Conservation (phyloP, 2,888 invertebrate species). For the Bursaphelenchus okinawaensis region DNA sequence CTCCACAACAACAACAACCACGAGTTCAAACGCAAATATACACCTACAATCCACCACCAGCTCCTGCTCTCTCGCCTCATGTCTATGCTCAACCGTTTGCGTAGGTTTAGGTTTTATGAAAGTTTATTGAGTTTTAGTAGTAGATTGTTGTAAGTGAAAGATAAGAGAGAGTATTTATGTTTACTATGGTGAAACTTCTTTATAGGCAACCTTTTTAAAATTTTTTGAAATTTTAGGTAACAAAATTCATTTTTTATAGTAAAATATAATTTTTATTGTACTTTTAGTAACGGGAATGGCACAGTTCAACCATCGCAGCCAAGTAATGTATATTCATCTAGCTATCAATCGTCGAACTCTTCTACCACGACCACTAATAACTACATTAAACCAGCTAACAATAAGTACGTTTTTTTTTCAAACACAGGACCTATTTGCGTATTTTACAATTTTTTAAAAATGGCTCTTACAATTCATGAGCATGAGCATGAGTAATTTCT, state of each 20-base stretch:
- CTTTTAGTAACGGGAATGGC: too few relatives aligned
- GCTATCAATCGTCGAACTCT: constrained; percentile 2
- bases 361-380: background rate
- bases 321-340: background rate
- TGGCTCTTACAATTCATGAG: too few relatives aligned
- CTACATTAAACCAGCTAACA: background rate
- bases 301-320: constrained; percentile 2
- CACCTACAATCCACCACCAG: background rate
- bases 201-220: too few relatives aligned
- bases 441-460: too few relatives aligned
- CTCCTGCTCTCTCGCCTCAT: background rate
- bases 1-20: background rate
- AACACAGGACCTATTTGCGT: background rate
- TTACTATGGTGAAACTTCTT: too few relatives aligned
- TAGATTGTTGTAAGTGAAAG: too few relatives aligned
- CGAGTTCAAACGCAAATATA: background rate
- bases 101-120: background rate
- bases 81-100: background rate
- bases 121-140: background rate
- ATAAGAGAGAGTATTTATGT: too few relatives aligned
- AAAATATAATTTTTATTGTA: too few relatives aligned
- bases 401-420: background rate
- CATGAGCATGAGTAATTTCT: too few relatives aligned
- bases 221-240: too few relatives aligned
- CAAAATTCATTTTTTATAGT: too few relatives aligned